Evolutionary conservation across 2,888 invertebrate genomes (phyloP), one percentile per base, ranked within the genome.

Genomic region (Zhengitettix transpicula): DNA sequence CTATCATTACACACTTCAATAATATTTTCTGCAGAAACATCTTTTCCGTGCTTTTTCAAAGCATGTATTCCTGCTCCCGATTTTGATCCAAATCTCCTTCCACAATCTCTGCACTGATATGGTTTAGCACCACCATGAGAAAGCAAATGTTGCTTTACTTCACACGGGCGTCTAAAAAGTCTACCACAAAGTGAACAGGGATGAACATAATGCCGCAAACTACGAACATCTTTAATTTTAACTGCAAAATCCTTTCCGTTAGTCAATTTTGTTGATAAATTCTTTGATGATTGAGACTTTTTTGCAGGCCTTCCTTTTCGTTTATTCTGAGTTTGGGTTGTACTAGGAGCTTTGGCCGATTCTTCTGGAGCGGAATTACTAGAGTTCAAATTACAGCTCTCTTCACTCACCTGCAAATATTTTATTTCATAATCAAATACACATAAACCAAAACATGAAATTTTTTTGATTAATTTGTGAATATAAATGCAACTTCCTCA

Each of bases 91-190:
- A 64, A 64, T 15, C 59, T 53, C 55, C 58, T 61, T 15, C 59
- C 60, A 58, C 64, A 64, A 41, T 60, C 60, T 42, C 56, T 57
- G 44, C 64, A 64, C 47, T 59, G 56, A 44, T 60, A 64, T n/a
- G 63, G 64, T 41, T 64, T 64, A 5, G 61, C 60, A 28, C 62
- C 63, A 17, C 61, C 58, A 47, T 64, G 64, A 14, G 64, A 63
- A 10, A 64, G 55, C 51, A 64, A 51, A 59, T 64, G 64, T 51
- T 63, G 63, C 11, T 62, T 61, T 28, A 64, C 61, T 53, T 64
- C 64, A 54, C 63, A 62, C 1, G 63, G 63, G 9, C 64, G 59
- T 10, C 63, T 59, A 47, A 63, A 64, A 14, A 61, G 60, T 10
- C 62, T 55, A 8, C 63, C 63, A 58, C 64, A 64, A 10, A 61